Evolutionary conservation across 2,888 invertebrate genomes (phyloP).

Genomic region (Brenthis daphne): DNA sequence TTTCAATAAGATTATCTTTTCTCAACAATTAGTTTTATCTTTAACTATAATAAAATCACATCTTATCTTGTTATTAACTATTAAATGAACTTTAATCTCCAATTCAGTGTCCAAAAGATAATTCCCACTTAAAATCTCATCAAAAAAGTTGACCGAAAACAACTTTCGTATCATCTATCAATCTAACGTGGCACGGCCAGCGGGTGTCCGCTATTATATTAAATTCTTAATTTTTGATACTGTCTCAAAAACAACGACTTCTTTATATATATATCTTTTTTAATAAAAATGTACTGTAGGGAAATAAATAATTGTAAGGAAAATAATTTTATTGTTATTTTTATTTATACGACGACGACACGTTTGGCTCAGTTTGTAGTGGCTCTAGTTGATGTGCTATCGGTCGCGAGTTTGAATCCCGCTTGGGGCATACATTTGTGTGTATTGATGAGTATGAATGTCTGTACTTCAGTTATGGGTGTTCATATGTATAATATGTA

Average conservation of each 20-base stretch:
- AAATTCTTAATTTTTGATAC: slow-evolving; percentile 43
- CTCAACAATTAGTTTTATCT: slow-evolving; percentile 21
- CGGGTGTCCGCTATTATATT: slow-evolving; percentile 70
- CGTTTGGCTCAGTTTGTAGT: no score
- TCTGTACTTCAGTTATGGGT: no score
- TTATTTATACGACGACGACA: not conserved
- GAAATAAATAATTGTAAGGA: not conserved
- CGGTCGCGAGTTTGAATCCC: no score
- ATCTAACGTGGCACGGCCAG: slow-evolving; percentile 70
- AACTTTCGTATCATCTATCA: slow-evolving; percentile 70
- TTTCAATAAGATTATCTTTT: not conserved
- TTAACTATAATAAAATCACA: slow-evolving; percentile 20
- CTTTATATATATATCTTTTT: slow-evolving; percentile 35
- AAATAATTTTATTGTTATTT: slow-evolving; percentile 3
- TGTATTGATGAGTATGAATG: no score
- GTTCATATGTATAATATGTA: no score
- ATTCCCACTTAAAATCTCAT: slow-evolving; percentile 70
- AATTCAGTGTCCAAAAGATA: slow-evolving; percentile 50
- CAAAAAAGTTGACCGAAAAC: slow-evolving; percentile 59
- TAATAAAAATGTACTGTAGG: not conserved
- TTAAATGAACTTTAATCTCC: slow-evolving; percentile 26
- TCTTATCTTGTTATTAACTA: slow-evolving; percentile 17
- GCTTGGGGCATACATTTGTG: no score
- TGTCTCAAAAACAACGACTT: slow-evolving; percentile 50
- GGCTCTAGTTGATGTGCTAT: no score